Evolutionary conservation across 2,113 vertebrate genomes (phyloP).

Genomic region (Bos indicus): DNA sequence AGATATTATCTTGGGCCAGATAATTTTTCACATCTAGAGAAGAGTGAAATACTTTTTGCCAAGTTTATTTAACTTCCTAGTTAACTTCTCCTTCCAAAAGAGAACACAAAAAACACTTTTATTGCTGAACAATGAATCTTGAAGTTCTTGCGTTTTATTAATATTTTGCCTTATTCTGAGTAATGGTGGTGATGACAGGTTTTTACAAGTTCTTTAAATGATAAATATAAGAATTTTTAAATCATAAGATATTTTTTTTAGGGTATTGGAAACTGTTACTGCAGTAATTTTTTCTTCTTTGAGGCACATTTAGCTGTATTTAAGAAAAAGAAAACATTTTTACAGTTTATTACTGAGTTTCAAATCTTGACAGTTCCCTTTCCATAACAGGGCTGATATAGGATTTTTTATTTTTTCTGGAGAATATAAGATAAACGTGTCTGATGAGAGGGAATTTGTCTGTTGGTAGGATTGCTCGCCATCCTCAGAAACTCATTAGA

Average conservation of each 20-base stretch:
- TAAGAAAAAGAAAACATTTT: background rate
- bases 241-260: background rate
- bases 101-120: background rate
- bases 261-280: background rate
- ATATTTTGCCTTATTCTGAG: background rate
- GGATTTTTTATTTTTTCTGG: background rate
- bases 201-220: slow-evolving; percentile 23
- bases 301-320: background rate
- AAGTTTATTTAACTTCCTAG: background rate
- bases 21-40: background rate
- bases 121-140: background rate
- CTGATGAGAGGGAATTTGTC: background rate
- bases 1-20: background rate
- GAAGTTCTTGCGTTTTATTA: background rate
- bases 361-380: background rate
- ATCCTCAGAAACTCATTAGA: background rate
- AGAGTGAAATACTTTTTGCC: background rate
- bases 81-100: background rate
- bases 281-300: background rate
- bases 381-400: background rate
- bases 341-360: background rate
- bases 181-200: background rate
- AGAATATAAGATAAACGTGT: background rate
- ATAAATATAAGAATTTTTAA: slow-evolving; percentile 16
- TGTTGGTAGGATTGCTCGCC: background rate